Conservation (phyloP, 2,797 vertebrate species). For the Arrhamphus sclerolepis region DNA sequence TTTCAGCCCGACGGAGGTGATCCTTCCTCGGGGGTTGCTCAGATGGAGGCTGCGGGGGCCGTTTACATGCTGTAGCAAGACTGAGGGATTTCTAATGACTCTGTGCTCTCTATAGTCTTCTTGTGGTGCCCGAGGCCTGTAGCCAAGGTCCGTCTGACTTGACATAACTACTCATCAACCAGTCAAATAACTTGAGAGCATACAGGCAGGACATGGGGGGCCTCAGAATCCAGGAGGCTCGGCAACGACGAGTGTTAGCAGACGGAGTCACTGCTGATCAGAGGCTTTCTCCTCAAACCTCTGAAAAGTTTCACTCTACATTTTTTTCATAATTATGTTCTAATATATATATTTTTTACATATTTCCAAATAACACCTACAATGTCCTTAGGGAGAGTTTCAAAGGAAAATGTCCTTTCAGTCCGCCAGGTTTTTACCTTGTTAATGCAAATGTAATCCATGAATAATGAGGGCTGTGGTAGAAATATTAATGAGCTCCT, state of each 20-base stretch:
- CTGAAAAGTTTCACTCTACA: constrained; percentile 5
- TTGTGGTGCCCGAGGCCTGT: constrained; percentile 66
- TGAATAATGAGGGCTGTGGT: constrained; percentile 45
- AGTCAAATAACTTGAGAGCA: constrained; percentile 58
- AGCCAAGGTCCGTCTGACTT: constrained; percentile 69
- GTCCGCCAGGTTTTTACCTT: constrained; percentile 21
- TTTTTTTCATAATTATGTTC: constrained; percentile 6
- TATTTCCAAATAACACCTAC: constrained; percentile 9
- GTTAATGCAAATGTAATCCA: constrained; percentile 46
- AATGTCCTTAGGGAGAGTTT: constrained; percentile 8
- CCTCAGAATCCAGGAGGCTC: constrained; percentile 44
- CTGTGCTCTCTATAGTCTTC: constrained; percentile 66
- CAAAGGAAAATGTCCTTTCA: constrained; percentile 14
- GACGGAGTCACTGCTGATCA: constrained; percentile 45
- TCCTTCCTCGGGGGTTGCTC: constrained; percentile 67
- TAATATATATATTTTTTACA: constrained; percentile 13
- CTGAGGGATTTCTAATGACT: constrained; percentile 78
- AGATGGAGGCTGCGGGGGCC: constrained; percentile 56
- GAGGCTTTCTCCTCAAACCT: constrained; percentile 15
- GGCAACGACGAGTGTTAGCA: constrained; percentile 45
- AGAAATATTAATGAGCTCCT: constrained; percentile 51
- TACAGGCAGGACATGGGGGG: constrained; percentile 30
- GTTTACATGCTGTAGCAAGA: constrained; percentile 62
- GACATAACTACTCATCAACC: constrained; percentile 70
- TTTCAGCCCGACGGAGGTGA: constrained; percentile 65